phyloP scores from a whole-genome alignment of 2,797 vertebrate species.

The Carcharodon carcharias region DNA sequence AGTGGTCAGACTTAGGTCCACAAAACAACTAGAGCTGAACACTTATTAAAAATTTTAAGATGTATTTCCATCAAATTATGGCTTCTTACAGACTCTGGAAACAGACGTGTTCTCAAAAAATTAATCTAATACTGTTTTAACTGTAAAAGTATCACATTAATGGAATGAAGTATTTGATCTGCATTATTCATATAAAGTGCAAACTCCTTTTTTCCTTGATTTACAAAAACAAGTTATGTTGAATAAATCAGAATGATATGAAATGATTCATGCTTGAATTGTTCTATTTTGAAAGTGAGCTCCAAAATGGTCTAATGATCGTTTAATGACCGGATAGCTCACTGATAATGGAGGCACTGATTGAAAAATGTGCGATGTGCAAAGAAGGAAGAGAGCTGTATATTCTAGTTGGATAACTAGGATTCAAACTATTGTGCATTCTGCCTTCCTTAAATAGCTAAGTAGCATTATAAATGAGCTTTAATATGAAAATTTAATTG shows the following conservation, averaged over 20 bases:
- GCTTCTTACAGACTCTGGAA: background rate
- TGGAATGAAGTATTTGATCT: background rate
- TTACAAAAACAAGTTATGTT: background rate
- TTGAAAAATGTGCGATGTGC: slow-evolving; percentile 21
- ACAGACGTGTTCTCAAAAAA: background rate
- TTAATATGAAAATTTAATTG: slow-evolving; percentile 25
- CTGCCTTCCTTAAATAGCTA: background rate
- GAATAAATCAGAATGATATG: background rate
- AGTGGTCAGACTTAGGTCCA: background rate
- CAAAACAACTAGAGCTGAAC: background rate
- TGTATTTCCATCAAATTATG: background rate
- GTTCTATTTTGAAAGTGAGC: slow-evolving; percentile 28
- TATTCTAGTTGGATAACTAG: background rate
- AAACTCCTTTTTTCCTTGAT: background rate
- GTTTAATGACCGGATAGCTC: slow-evolving; percentile 14
- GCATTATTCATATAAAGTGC: background rate
- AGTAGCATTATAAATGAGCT: background rate
- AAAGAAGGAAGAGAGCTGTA: slow-evolving; percentile 9
- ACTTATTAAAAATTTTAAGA: background rate
- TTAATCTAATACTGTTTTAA: background rate
- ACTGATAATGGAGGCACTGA: background rate
- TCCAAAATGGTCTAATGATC: slow-evolving; percentile 1
- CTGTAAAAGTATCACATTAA: background rate
- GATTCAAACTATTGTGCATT: slow-evolving; percentile 13
- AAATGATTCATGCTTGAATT: slow-evolving; percentile 22